Evolutionary conservation across 2,888 invertebrate species (phyloP), one percentile per base, ranked within the genome.

Genomic region (Anthrax anthrax): DNA sequence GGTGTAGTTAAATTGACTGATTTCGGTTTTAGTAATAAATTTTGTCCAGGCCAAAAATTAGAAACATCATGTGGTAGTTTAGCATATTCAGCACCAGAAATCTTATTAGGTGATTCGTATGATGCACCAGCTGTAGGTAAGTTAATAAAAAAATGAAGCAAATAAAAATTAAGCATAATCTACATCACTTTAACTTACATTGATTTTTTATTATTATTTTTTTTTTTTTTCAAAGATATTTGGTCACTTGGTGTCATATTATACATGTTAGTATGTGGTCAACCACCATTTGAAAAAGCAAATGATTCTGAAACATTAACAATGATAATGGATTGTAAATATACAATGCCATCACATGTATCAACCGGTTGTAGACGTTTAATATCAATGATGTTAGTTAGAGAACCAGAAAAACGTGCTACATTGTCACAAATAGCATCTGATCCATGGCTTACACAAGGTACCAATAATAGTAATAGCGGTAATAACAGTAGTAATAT

Each of bases 281-380:
- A 88, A 64, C 86, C 96, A 34, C 98, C 98, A 8, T 98, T 98
- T 68, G 95, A 96, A 71, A 97, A 97, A 72, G 95, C 96, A 29
- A 98, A 97, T 69, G 98, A 99, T 70, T 95, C 94, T 60, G 98
- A 98, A 75, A 99, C 98, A 1, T 72, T 99, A 46, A 97, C 95
- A 29, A 96, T 94, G 90, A 98, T 98, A 55, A 92, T 98, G 89
- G 97, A 98, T 70, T 97, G 97, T 73, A 94, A 94, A 73, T 98
- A 95, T 67, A 82, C 83, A 48, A 84, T 95, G 60, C 95, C 97
- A 46, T 68, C 77, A 27, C 86, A 91, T 70, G 81, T 98, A 53
- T 88, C 94, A 13, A 72, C 76, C 44, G 80, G 81, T 50, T 97
- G 97, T 70, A 81, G 82, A 71, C 87, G 87, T 59, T 74, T 98